Percentiles rank a stretch among this genome's conserved stretches.
Conservation (phyloP, 2,113 vertebrate genomes). For the Poeciliopsis prolifica region DNA sequence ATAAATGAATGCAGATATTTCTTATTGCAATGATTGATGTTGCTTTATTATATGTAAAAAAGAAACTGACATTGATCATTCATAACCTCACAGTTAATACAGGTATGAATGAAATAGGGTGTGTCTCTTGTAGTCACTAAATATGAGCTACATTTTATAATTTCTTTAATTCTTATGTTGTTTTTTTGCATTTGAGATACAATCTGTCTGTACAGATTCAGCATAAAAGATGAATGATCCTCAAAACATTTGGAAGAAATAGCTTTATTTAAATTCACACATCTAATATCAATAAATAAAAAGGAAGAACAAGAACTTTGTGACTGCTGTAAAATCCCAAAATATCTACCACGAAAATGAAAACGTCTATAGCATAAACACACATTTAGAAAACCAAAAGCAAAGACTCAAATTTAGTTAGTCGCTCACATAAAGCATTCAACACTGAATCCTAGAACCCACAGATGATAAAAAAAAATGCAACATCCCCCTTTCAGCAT, state of each 20-base stretch:
- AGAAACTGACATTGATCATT: too few species aligned
- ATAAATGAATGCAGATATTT: too few species aligned
- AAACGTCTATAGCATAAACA: conserved; percentile 1
- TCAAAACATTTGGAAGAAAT: conserved; percentile 2
- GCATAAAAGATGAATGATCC: neutral
- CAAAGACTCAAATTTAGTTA: conserved; percentile 14
- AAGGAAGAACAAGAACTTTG: neutral
- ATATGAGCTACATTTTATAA: neutral
- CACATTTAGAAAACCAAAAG: conserved; percentile 15
- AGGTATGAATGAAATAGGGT: neutral
- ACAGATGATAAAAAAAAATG: conserved; percentile 30
- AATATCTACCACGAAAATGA: neutral
- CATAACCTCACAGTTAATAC: too few species aligned
- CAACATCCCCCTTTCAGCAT: conserved; percentile 37
- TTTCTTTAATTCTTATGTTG: neutral
- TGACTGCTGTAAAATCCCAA: conserved; percentile 27
- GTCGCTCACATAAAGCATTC: conserved; percentile 35
- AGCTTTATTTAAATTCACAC: conserved; percentile 45
- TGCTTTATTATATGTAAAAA: too few species aligned
- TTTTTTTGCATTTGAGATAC: neutral
- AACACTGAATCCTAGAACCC: conserved; percentile 19
- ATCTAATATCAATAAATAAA: conserved; percentile 14
- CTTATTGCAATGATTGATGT: too few species aligned
- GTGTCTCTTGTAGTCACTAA: neutral
- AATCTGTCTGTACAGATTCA: neutral